Evolutionary conservation across 2,797 vertebrate genomes (phyloP).

Genomic region (Merluccius polli): DNA sequence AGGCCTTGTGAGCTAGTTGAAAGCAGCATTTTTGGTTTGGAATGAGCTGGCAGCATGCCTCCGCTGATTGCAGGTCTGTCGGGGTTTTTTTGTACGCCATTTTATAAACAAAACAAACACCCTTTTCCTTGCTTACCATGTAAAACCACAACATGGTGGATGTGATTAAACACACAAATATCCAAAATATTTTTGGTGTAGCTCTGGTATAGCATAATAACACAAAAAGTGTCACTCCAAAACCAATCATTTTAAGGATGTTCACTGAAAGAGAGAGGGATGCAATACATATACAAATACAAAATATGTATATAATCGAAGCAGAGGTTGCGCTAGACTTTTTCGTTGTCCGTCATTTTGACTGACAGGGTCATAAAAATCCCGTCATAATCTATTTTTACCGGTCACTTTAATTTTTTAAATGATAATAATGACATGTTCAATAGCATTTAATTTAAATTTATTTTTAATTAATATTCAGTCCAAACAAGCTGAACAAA

Average conservation of each 20-base stretch:
- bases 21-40: conserved; percentile 62
- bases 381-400: too few species aligned
- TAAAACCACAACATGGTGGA: conserved; percentile 33
- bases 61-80: conserved; percentile 46
- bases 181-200: background rate
- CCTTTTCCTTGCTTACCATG: conserved; percentile 30
- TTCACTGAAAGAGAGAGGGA: background rate
- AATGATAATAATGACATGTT: too few species aligned
- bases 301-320: too few species aligned
- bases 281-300: background rate
- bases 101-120: conserved; percentile 40
- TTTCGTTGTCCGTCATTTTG: too few species aligned
- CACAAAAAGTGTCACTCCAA: background rate
- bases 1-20: conserved; percentile 56
- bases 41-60: conserved; percentile 47
- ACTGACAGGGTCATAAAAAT: too few species aligned
- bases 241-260: background rate
- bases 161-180: background rate
- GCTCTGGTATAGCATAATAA: background rate
- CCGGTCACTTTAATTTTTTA: too few species aligned
- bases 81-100: conserved; percentile 38
- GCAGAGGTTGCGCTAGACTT: too few species aligned
- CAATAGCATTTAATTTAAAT: too few species aligned
- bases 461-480: too few species aligned
- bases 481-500: too few species aligned